Percentiles rank a stretch among this genome's conserved stretches.
These are phyloP conservation scores for Coluber constrictor DNA, from an alignment of 2,797 vertebrate species.

Conservation along the genomic window DNA sequence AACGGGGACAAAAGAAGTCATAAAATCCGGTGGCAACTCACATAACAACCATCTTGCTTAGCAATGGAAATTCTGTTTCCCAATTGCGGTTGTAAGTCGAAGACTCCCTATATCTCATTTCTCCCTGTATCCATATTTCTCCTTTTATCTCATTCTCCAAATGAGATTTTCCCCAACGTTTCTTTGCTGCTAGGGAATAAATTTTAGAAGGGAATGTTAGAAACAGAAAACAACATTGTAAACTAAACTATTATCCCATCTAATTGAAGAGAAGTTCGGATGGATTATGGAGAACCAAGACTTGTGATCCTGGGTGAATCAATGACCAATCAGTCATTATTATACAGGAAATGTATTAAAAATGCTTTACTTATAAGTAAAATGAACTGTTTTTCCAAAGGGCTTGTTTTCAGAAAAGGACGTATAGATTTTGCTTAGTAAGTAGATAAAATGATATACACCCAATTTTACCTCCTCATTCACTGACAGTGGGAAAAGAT, in stretches of 20 bases:
- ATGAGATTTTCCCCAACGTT: neutral
- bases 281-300: neutral
- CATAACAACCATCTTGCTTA: neutral
- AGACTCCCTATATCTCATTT: neutral
- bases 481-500: conserved; percentile 35
- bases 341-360: too few species aligned
- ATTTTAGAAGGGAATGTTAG: neutral
- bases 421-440: neutral
- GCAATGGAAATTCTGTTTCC: neutral
- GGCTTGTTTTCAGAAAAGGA: neutral
- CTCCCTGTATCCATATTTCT: too few species aligned
- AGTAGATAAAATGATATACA: conserved; percentile 1
- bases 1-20: too few species aligned
- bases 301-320: neutral
- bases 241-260: neutral
- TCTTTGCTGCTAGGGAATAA: neutral
- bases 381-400: neutral
- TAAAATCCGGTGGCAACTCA: neutral
- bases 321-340: neutral
- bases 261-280: neutral
- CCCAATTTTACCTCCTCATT: neutral
- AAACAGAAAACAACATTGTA: neutral
- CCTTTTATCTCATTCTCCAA: too few species aligned
- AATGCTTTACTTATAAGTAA: neutral
- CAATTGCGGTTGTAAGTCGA: neutral